Base-by-base conservation (phyloP, 1,140 invertebrate species). In the Pogonomyrmex barbatus region DNA sequence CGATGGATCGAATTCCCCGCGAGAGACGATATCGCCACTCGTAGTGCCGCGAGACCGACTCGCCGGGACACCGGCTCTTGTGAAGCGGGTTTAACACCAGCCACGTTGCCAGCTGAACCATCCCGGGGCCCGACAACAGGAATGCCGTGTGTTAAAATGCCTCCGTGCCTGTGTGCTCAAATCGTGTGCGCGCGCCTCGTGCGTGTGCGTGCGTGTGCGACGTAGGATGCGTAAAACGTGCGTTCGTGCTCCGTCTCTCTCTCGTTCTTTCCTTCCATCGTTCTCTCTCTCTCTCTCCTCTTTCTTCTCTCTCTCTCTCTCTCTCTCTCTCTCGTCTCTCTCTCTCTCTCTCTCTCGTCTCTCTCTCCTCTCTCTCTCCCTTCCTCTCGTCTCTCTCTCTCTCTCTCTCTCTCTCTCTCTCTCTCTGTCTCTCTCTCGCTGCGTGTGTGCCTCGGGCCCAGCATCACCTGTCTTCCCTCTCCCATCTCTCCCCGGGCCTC, bases 81-180 rank as follows among this genome's bases (percentile, higher is more conserved):
- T 88, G 85, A 91, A 91, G 90, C 86, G 71, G 81, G 87, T 87
- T 93, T 94, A 91, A 93, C 90, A 92, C 91, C 88, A 90, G 93
- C 93, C 92, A 94, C 93, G 94, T 94, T 94, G 94, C 94, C 93
- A 94, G 94, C 92, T 93, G 92, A 94, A 92, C 84, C 90, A 93
- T 92, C 91, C 90, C 81, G 90, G 88, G 91, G 92, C 92, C 90
- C 92, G 92, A 94, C 93, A 93, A 93, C 90, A 94, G 92, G 94
- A 94, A 95, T 95, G 94, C 93, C 90, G 93, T 94, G 93, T 92
- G 94, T 94, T 95, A 94, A 95, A 95, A 95, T 94, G 91, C 93
- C 93, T 93, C 89, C 91, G 89, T 63, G 88, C 65, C 88, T 75
- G 79, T 77, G 78, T 78, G 75, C 52, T 52, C 67, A 70, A 33